Base-by-base conservation (phyloP, 2,888 invertebrate genomes). In the Petrolisthes cinctipes region DNA sequence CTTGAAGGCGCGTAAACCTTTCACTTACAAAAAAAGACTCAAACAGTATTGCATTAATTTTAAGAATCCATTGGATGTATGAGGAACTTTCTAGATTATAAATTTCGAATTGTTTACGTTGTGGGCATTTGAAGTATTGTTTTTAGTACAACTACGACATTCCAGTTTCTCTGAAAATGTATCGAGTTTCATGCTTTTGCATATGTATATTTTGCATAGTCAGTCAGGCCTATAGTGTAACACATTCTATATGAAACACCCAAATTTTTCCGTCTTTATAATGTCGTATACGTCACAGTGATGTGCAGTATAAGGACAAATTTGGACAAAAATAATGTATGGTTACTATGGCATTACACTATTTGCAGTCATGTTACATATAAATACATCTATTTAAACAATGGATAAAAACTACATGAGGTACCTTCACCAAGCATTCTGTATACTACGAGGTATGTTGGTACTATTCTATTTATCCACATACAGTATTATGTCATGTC, bases 31-130 rank as follows among this genome's bases (percentile, higher is more conserved):
- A 57, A 68, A 86, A 86, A 86, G 86, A 86, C 82, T 86, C 82
- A 79, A 86, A 23, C 86, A 86, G 86, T 86, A 86, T 86, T 86
- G 54, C 61, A 82, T 76, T 86, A 86, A 82, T 86, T 73, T 82
- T 86, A 86, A 86, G 86, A 51, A 37, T 66, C 14, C 54, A 75
- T 86, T 9, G 56, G 71, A 71, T 71, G 71, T 71, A 71, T n/a
- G 20, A 71, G n/a, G 71, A 71, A n/a, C 71, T 71, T 17, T 20
- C 61, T 17, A 71, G 17, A 71, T n/a, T 71, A 71, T 14, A 37
- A 71, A n/a, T 71, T n/a, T n/a, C 6, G 14, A 71, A 11, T 20
- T 71, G 73, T 56, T 73, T 73, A 51, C 71, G 23, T 54, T 83
- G 83, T 83, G 51, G 57, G 83, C 83, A 83, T 83, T 73, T 54